Evolutionary conservation across 1,140 invertebrate species (phyloP), one percentile per base, ranked within the genome.

Genomic region (Diachasma alloeum): DNA sequence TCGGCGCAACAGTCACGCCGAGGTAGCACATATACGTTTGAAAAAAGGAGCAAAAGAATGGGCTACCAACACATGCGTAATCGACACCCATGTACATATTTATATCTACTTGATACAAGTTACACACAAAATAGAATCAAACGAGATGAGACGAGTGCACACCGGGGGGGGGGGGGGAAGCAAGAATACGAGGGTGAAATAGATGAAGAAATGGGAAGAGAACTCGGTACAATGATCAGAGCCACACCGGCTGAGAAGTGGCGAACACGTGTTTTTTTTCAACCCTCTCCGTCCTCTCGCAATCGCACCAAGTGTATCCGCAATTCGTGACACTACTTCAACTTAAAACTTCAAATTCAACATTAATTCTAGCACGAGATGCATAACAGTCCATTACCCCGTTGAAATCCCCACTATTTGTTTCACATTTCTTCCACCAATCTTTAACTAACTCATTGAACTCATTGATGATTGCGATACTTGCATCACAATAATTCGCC

Each of bases 241-340:
- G 15, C 3, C 19, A 26, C 59, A 63, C 59, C 59, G 59, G 59
- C 4, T 63, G 59, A 53, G 15, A 74, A 11, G 44, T 67, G 31
- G 26, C 39, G 39, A 74, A 67, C n/a, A 56, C 26, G 36, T 66
- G 53, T 56, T 31, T 66, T 31, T 72, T 48, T 46, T 42, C 68
- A 24, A 48, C 71, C 73, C 42, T 68, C 13, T 72, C 76, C 63
- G n/a, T 42, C 68, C 72, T 53, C 59, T n/a, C 31, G 31, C 2
- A 31, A 31, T 67, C 71, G 11, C 37, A 46, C 68, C 66, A 17
- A 13, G 17, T 19, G 48, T 53, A 53, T 17, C n/a, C 15, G 9
- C 13, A 3, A 19, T 53, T 53, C 15, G 13, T n/a, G 11, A 2
- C 17, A 17, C 13, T 53, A 53, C n/a, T 15, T n/a, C 48, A 53